A percentile compares a stretch with the other conserved stretches of the same genome.
These are phyloP conservation scores for Serripes groenlandicus DNA, from an alignment of 2,888 invertebrate genomes.

Conservation along the genomic window DNA sequence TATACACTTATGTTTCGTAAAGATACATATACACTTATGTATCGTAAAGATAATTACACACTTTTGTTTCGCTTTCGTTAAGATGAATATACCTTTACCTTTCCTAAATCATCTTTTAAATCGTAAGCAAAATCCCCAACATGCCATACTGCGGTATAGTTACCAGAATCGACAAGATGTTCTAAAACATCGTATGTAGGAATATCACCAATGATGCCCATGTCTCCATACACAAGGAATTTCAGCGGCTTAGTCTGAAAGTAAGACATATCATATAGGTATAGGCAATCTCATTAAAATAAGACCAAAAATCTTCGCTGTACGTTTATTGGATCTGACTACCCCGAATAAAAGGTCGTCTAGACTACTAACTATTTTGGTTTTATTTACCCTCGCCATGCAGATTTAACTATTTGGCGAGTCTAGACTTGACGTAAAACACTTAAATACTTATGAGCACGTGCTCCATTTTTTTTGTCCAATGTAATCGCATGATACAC, in stretches of 20 bases:
- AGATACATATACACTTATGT: too few relatives aligned
- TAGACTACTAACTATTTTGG: too few relatives aligned
- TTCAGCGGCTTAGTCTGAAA: not conserved
- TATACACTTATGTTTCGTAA: too few relatives aligned
- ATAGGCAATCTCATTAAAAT: not conserved
- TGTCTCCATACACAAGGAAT: conserved; percentile 77
- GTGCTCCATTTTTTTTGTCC: too few relatives aligned
- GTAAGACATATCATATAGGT: not conserved
- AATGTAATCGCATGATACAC: too few relatives aligned
- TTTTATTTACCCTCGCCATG: not conserved
- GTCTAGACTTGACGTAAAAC: not conserved
- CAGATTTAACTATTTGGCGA: not conserved
- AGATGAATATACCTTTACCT: too few relatives aligned
- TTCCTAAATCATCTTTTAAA: conserved; percentile 69
- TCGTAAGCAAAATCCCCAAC: conserved; percentile 80
- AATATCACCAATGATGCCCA: conserved; percentile 67
- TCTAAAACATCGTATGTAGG: conserved; percentile 66
- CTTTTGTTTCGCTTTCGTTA: too few relatives aligned
- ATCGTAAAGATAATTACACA: too few relatives aligned
- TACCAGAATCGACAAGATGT: conserved; percentile 58
- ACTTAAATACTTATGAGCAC: too few relatives aligned
- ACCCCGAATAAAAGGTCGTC: too few relatives aligned
- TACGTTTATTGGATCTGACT: not conserved
- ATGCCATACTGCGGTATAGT: conserved; percentile 76
- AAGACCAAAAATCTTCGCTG: not conserved